Evolutionary conservation across 2,888 invertebrate species (phyloP).

Genomic region (Caenorhabditis plicata): DNA sequence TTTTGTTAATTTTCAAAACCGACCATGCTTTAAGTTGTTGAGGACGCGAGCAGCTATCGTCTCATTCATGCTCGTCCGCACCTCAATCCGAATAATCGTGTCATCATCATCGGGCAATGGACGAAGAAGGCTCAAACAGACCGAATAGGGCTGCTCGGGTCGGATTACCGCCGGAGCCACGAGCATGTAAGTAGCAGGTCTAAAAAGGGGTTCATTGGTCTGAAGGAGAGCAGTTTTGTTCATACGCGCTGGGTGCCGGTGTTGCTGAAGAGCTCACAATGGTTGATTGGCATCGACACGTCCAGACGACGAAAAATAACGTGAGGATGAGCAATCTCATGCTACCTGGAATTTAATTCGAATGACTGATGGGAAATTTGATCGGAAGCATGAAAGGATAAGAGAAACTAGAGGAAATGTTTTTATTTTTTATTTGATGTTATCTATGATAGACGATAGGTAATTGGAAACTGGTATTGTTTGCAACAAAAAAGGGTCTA

Average conservation of each 20-base stretch:
- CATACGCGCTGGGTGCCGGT: slow-evolving; percentile 13
- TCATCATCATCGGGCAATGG: slow-evolving; percentile 50
- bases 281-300: slow-evolving; percentile 3
- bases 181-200: slow-evolving; percentile 63
- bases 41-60: slow-evolving; percentile 60
- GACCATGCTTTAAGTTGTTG: slow-evolving; percentile 21
- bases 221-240: not conserved
- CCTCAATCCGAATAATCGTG: slow-evolving; percentile 62
- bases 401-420: no score
- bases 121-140: slow-evolving; percentile 66
- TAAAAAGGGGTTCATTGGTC: no score
- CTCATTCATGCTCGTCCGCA: slow-evolving; percentile 56
- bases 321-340: slow-evolving; percentile 26
- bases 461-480: no score
- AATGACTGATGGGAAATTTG: no score
- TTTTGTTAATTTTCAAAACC: no score
- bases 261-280: slow-evolving; percentile 6
- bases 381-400: no score
- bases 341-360: no score
- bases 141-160: slow-evolving; percentile 65
- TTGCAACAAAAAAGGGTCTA: no score
- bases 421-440: no score
- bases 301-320: slow-evolving; percentile 27
- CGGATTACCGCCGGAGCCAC: slow-evolving; percentile 66
- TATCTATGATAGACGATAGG: no score